These are phyloP conservation scores for Progne subis DNA, from an alignment of 2,113 vertebrate species.

Conservation along the genomic window DNA sequence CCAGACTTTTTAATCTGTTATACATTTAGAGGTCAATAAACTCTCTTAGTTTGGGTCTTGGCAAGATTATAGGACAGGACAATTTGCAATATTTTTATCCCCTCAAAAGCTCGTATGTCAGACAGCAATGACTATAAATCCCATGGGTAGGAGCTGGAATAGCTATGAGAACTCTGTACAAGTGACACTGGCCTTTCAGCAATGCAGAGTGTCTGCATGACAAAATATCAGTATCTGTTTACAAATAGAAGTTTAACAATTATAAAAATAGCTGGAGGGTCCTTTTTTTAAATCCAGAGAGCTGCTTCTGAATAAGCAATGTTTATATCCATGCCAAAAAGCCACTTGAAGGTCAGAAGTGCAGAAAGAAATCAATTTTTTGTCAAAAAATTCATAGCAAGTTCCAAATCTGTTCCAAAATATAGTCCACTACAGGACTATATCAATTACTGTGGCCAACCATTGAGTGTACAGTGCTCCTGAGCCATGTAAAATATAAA, in stretches of 20 bases:
- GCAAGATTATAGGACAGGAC: not conserved
- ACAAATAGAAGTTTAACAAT: not conserved
- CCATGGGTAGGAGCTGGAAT: not conserved
- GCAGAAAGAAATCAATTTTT: not conserved
- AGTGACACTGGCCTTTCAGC: not conserved
- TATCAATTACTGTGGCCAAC: not conserved
- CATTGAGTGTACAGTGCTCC: not conserved
- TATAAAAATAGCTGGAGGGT: not conserved
- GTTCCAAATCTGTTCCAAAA: not conserved
- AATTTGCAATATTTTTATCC: not conserved
- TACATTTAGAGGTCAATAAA: conserved; percentile 3
- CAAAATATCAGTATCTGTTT: not conserved
- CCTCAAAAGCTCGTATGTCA: not conserved
- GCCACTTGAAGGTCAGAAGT: not conserved
- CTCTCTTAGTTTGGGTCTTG: not conserved
- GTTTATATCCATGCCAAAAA: not conserved
- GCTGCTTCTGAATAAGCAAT: not conserved
- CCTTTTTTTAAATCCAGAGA: not conserved
- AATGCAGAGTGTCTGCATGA: not conserved
- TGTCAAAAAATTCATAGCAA: not conserved
- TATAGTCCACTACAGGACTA: not conserved
- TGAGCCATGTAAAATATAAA: not conserved
- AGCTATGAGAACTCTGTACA: not conserved
- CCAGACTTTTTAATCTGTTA: conserved; percentile 6
- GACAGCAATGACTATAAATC: not conserved